Base-by-base conservation (phyloP, 2,888 invertebrate species). In the Drosophila pseudotalamancana region DNA sequence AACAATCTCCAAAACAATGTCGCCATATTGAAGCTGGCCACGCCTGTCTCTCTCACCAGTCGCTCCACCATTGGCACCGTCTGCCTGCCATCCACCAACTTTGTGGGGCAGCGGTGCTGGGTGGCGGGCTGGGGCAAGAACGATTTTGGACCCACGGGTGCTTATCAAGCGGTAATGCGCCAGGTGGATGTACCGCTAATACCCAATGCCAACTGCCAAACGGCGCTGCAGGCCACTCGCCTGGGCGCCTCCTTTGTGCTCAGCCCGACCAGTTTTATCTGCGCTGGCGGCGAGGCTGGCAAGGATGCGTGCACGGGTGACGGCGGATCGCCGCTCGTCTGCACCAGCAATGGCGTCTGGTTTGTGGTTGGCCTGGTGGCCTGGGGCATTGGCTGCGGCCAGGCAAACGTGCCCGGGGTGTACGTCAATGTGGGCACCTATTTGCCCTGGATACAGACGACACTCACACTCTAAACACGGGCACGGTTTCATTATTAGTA, bases 61-160 rank as follows among this genome's bases (percentile, higher is more conserved):
- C 92, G 92, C 1, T 89, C 92, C 1, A 94, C 94, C 0, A 93
- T 95, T 12, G 93, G 93, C 65, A 93, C 94, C 21, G 93, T 93
- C 6, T 95, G 95, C 80, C 90, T 95, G 49, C 91, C 91, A 2
- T 89, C 93, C 0, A 78, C 92, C 1, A 72, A 91, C 66, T 92
- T 92, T 77, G 89, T 92, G 46, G 94, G 94, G 11, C 93, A 93
- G 87, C 93, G 89, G 77, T 85, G 91, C 83, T 93, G 93, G 92
- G 95, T 96, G 0, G 92, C 95, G n/a, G 98, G 98, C 9, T 98
- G 97, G 97, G 98, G 98, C 11, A 96, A 96, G 88, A 90, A 96
- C 72, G 94, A 95, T 72, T 98, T 96, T 67, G 92, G 91, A 83
- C 50, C 91, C 11, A 87, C 83, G 2, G 91, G 91, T 4, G 84